Percentiles rank a stretch among this genome's conserved stretches.
These are phyloP conservation scores for Allacma fusca DNA, from an alignment of 2,888 invertebrate species.

Conservation along the genomic window DNA sequence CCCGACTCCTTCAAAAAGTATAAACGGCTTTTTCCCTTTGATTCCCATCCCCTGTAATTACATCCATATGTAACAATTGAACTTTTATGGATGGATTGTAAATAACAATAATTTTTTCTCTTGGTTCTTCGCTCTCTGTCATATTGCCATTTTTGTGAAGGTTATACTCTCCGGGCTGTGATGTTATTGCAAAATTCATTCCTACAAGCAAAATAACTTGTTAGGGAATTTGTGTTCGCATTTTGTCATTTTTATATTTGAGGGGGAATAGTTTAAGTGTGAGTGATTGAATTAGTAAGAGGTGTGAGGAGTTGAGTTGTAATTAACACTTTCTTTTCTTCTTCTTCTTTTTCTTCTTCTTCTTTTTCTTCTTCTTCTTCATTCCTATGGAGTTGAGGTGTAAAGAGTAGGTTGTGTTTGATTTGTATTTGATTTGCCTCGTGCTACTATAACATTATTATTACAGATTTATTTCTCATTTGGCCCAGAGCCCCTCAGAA, in stretches of 20 bases:
- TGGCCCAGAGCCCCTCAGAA: no score
- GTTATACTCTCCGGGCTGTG: not conserved
- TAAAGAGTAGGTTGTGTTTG: no score
- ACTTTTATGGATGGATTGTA: slow-evolving; percentile 12
- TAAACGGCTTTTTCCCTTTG: no score
- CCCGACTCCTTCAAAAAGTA: no score
- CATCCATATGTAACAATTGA: no score
- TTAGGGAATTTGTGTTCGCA: not conserved
- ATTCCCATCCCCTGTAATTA: no score
- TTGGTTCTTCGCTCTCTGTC: not conserved
- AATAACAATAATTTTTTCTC: not conserved
- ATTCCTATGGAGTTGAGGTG: no score
- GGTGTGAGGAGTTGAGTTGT: slow-evolving; percentile 8
- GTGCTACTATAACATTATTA: no score
- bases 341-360: not conserved
- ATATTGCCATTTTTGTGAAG: not conserved
- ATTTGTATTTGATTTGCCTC: no score
- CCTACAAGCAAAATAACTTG: not conserved
- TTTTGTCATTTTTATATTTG: not conserved
- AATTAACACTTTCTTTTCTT: slow-evolving; percentile 13
- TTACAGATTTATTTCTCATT: no score
- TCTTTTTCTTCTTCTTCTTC: no score
- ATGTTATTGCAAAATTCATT: not conserved
- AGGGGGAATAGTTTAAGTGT: not conserved
- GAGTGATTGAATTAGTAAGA: not conserved